Percentiles rank a stretch among this genome's conserved stretches.
phyloP scores from a whole-genome alignment of 2,888 invertebrate species.

The Eupithecia tripunctaria region DNA sequence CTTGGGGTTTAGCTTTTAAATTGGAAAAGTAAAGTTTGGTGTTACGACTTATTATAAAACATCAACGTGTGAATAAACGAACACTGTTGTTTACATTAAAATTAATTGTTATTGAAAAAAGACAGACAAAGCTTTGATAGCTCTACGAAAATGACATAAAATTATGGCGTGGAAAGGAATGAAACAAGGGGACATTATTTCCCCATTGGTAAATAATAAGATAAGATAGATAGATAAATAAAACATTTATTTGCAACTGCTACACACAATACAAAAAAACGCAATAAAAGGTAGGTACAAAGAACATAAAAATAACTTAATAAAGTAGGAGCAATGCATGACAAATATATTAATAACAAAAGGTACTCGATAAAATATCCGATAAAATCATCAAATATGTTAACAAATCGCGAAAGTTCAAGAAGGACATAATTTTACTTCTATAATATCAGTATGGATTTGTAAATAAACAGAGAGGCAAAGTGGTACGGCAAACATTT shows the following conservation, averaged over 20 bases:
- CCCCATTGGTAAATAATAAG: too few species aligned
- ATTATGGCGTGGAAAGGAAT: not conserved
- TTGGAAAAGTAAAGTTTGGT: not conserved
- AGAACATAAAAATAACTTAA: too few species aligned
- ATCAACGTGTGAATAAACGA: not conserved
- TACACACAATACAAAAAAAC: too few species aligned
- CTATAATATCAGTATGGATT: not conserved
- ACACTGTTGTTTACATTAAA: not conserved
- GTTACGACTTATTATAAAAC: not conserved
- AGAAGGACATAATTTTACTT: not conserved
- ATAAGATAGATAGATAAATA: too few species aligned
- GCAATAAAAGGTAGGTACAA: too few species aligned
- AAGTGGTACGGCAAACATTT: not conserved
- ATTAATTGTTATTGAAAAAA: not conserved
- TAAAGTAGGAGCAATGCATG: too few species aligned
- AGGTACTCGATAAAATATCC: too few species aligned
- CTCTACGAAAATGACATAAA: not conserved
- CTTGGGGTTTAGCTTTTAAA: slow-evolving; percentile 4
- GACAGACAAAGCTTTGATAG: too few species aligned
- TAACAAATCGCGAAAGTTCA: too few species aligned
- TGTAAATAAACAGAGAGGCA: not conserved
- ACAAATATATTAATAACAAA: too few species aligned
- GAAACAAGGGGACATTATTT: not conserved
- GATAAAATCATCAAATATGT: too few species aligned
- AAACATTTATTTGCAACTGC: too few species aligned